Evolutionary conservation across 2,888 invertebrate species (phyloP), one percentile per base, ranked within the genome.

Genomic region (Cremastinae sp.): DNA sequence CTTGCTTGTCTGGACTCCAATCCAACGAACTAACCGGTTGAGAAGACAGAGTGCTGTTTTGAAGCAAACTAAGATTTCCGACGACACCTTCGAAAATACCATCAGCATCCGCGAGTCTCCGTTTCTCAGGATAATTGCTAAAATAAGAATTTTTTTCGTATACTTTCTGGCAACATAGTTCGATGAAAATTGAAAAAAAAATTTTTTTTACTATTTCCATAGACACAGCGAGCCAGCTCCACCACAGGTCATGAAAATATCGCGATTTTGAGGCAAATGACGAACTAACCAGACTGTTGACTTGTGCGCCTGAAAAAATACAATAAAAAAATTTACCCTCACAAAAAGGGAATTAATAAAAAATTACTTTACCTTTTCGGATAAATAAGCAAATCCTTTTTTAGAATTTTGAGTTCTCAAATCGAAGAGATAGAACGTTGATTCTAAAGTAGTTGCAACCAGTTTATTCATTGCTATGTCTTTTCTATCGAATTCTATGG

Each of bases 391-490:
- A 90, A 96, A 98, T 2, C 98, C 98, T 88, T 96, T 96, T 58
- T 93, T 94, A 0, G 95, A 94, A 90, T 97, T 96, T 82, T 96
- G 95, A 0, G 97, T 97, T 81, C 96, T 93, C 79, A 97, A 92
- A 88, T 98, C 98, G 87, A 95, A 98, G 0, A 97, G 93, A 86
- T 95, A 94, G 74, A 98, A 94, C 80, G 96, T 97, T 0, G 97
- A 96, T 88, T 98, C 98, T 4, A 98, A 90, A 0, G 98, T 97
- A 0, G 98, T 96, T 0, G 95, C 97, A 0, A 96, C 95, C 81
- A 98, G 89, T 90, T 98, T 98, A 88, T 98, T 98, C 97, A 98
- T 98, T 75, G 94, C 93, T 84, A 98, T 98, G 86, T 98, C 97
- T 86, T 94, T 95, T 35, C 98, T 92, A 88, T 98, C 98, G 89